phyloP scores from a whole-genome alignment of 2,888 invertebrate species.

The Polydrusus pterygomalis region DNA sequence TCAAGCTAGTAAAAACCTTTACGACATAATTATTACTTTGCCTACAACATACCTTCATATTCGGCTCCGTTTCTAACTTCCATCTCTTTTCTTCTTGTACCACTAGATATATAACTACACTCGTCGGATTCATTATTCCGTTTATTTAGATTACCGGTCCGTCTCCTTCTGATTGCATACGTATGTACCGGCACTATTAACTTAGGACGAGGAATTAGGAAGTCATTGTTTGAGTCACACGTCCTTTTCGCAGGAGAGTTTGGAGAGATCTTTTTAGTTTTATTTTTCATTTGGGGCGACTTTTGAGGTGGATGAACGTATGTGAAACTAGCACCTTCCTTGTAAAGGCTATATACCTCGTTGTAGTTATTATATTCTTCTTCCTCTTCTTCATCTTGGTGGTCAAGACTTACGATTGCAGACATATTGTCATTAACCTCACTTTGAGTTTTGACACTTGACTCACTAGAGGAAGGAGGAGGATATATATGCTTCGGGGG shows the following conservation, averaged over 20 bases:
- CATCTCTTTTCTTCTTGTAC: conserved; percentile 12
- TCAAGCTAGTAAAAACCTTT: too few relatives aligned
- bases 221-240: conserved; percentile 72
- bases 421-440: conserved; percentile 11
- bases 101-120: conserved; percentile 45
- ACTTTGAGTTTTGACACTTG: conserved; percentile 25
- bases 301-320: conserved; percentile 31
- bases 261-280: conserved; percentile 31
- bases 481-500: conserved; percentile 68
- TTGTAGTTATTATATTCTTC: conserved; percentile 53
- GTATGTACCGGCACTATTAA: conserved; percentile 92
- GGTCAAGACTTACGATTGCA: neutral
- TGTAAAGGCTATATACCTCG: conserved; percentile 64
- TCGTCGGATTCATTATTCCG: conserved; percentile 56
- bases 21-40: neutral
- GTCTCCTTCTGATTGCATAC: conserved; percentile 85
- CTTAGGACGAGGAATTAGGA: conserved; percentile 89
- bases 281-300: conserved; percentile 44
- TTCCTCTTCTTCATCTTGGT: neutral
- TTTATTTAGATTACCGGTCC: conserved; percentile 82
- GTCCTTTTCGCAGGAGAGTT: conserved; percentile 18
- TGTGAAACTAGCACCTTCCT: conserved; percentile 62
- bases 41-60: conserved; percentile 30
- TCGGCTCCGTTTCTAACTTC: conserved; percentile 6
- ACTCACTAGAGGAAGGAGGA: conserved; percentile 58